A percentile compares a stretch with the other conserved stretches of the same genome.
Evolutionary conservation across 2,888 invertebrate species (phyloP).

Genomic region (Nomada goodeniana): DNA sequence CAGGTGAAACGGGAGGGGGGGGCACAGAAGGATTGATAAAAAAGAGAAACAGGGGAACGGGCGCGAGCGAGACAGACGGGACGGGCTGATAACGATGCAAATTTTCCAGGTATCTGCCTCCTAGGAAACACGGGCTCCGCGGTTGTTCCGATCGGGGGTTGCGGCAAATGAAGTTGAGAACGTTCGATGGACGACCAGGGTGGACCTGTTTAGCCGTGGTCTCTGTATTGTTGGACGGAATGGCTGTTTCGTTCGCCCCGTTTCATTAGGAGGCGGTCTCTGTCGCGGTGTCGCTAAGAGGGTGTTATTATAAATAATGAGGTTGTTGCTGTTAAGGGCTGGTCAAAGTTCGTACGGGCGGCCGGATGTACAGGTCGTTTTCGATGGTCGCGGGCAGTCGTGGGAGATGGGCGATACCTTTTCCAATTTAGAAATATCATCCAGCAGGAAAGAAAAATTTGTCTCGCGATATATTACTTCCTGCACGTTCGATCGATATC

Average conservation of each 20-base stretch:
- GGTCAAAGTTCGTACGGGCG: background rate
- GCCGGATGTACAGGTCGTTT: too few relatives aligned
- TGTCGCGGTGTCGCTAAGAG: background rate
- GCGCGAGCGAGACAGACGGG: background rate
- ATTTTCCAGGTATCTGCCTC: constrained; percentile 60
- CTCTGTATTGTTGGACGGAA: constrained; percentile 3
- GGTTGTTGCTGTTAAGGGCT: too few relatives aligned
- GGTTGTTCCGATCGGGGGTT: constrained; percentile 44
- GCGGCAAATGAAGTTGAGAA: constrained; percentile 42
- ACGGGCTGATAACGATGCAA: constrained; percentile 59
- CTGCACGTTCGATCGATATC: too few relatives aligned
- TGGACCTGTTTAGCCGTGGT: constrained; percentile 35
- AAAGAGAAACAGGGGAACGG: constrained; percentile 11
- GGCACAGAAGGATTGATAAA: constrained; percentile 18
- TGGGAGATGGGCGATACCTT: too few relatives aligned
- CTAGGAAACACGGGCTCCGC: constrained; percentile 44
- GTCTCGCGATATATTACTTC: too few relatives aligned
- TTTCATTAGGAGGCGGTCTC: background rate
- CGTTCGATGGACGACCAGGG: constrained; percentile 12
- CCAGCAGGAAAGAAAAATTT: too few relatives aligned
- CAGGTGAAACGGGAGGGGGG: background rate
- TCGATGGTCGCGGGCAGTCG: too few relatives aligned
- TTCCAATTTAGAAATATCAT: too few relatives aligned
- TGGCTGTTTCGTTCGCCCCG: constrained; percentile 1
- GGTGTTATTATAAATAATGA: background rate